Conservation (phyloP, 2,113 vertebrate species). For the Perca fluviatilis region DNA sequence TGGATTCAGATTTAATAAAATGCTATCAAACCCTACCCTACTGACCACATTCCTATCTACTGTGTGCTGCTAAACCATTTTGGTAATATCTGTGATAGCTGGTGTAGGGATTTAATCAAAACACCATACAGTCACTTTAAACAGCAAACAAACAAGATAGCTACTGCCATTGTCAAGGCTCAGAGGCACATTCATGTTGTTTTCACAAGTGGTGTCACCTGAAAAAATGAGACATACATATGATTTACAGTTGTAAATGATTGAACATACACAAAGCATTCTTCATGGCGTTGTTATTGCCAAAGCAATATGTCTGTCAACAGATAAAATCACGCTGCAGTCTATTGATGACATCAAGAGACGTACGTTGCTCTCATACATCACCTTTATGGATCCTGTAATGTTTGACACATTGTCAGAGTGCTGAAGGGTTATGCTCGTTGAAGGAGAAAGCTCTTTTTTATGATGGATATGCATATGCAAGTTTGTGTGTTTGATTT, state of each 20-base stretch:
- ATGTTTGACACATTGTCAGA: constrained; percentile 41
- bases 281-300: constrained; percentile 8
- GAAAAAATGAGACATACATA: neutral
- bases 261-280: neutral
- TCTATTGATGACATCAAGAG: constrained; percentile 39
- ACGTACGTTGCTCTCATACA: constrained; percentile 20
- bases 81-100: neutral
- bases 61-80: neutral
- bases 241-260: constrained; percentile 12
- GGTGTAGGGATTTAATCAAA: neutral
- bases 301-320: constrained; percentile 27
- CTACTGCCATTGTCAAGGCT: neutral
- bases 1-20: neutral
- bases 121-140: neutral
- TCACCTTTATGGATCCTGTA: neutral
- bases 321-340: neutral
- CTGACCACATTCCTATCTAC: neutral
- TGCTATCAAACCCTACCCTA: no score
- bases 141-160: neutral
- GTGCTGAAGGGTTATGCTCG: constrained; percentile 5
- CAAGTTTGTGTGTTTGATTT: constrained; percentile 29
- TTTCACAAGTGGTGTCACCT: neutral
- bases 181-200: constrained; percentile 5
- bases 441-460: constrained; percentile 1
- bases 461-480: constrained; percentile 2